Evolutionary conservation across 1,140 invertebrate species (phyloP).

Genomic region (Drosophila nasuta): DNA sequence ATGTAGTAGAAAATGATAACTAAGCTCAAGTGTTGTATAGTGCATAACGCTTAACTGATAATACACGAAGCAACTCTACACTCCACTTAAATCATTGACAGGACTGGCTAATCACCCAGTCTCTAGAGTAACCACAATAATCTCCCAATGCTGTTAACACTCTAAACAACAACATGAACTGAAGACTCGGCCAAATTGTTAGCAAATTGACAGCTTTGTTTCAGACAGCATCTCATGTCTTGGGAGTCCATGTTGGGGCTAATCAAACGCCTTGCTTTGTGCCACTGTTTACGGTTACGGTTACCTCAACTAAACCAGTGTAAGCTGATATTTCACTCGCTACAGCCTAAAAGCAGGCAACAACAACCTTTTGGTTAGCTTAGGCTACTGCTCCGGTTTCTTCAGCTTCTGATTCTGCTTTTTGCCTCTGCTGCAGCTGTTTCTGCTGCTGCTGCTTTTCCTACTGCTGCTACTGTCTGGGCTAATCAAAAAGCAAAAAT

Average conservation of each 20-base stretch:
- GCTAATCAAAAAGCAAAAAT: conserved; percentile 82
- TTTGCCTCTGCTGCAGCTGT: neutral
- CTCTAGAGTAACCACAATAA: conserved; percentile 13
- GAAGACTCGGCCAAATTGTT: conserved; percentile 14
- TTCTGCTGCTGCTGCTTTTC: neutral
- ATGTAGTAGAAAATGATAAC: no score
- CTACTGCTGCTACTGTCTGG: conserved; percentile 15
- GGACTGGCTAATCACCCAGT: conserved; percentile 5
- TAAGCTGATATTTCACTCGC: conserved; percentile 53
- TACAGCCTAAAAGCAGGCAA: conserved; percentile 16
- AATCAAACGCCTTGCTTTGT: conserved; percentile 77
- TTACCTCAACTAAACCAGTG: conserved; percentile 63
- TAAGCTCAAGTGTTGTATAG: no score
- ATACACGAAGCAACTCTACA: no score
- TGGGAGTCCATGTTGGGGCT: conserved; percentile 21
- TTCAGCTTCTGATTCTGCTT: neutral
- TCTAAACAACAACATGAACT: neutral
- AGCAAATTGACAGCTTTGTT: conserved; percentile 43
- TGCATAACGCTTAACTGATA: no score
- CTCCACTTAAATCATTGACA: no score
- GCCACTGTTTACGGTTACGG: conserved; percentile 58
- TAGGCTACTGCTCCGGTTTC: conserved; percentile 23
- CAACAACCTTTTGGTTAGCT: conserved; percentile 9
- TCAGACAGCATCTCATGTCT: conserved; percentile 16
- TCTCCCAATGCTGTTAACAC: neutral